phyloP scores from a whole-genome alignment of 2,888 invertebrate genomes.

The Campoletis raptor region DNA sequence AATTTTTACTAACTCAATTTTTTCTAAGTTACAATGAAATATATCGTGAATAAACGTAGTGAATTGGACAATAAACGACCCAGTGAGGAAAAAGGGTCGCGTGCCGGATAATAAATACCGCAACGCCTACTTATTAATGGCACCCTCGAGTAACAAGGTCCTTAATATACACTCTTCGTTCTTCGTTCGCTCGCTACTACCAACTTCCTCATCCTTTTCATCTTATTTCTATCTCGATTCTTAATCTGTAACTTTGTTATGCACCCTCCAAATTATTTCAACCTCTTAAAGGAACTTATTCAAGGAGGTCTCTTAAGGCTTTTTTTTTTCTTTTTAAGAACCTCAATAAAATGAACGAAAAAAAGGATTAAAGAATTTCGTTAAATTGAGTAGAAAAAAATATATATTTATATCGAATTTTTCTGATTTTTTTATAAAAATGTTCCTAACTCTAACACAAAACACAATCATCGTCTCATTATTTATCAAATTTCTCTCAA shows the following conservation, averaged over 20 bases:
- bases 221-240: not conserved
- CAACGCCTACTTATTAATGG: slow-evolving; percentile 75
- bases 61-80: slow-evolving; percentile 49
- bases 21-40: slow-evolving; percentile 62
- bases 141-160: slow-evolving; percentile 51
- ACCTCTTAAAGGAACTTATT: not conserved
- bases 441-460: no score
- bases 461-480: no score
- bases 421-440: not conserved
- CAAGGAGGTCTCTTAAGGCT: not conserved
- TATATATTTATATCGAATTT: not conserved
- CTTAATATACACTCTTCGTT: slow-evolving; percentile 11
- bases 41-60: slow-evolving; percentile 53
- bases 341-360: not conserved
- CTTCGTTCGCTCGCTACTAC: slow-evolving; percentile 27
- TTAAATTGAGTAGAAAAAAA: not conserved
- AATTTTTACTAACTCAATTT: slow-evolving; percentile 72
- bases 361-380: not conserved
- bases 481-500: no score
- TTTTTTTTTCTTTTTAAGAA: not conserved
- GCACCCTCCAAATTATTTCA: not conserved
- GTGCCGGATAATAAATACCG: slow-evolving; percentile 76
- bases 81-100: slow-evolving; percentile 70
- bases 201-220: slow-evolving; percentile 31
- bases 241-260: not conserved